Conservation (phyloP, 1,140 invertebrate genomes). For the Drosophila ercepeae region DNA sequence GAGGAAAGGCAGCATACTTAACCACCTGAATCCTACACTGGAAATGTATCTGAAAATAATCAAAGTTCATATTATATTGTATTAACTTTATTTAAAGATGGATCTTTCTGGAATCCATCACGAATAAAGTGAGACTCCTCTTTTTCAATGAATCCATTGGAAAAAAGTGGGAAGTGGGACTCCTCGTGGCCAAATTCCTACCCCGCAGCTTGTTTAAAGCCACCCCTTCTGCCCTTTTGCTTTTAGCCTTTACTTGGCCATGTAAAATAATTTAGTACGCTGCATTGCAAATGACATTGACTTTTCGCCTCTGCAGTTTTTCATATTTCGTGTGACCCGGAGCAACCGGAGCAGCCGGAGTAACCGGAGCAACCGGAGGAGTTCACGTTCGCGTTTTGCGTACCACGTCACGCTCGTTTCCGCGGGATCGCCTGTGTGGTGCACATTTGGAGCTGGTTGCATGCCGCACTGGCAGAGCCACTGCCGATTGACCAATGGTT, state of each 20-base stretch:
- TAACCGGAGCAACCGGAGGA: background rate
- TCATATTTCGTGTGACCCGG: constrained; percentile 44
- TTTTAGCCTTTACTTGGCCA: constrained; percentile 28
- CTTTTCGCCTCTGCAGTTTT: constrained; percentile 59
- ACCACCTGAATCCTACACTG: constrained; percentile 18
- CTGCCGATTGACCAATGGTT: constrained; percentile 72
- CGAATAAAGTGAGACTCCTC: too few relatives aligned
- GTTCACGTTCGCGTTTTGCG: constrained; percentile 26
- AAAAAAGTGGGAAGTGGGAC: constrained; percentile 9
- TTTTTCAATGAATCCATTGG: too few relatives aligned
- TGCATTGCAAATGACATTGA: constrained; percentile 70
- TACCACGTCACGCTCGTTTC: constrained; percentile 70
- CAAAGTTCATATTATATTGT: background rate
- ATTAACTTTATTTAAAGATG: too few relatives aligned
- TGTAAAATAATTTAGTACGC: constrained; percentile 66
- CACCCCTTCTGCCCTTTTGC: background rate
- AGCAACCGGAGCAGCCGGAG: background rate
- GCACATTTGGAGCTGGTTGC: constrained; percentile 69
- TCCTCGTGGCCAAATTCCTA: background rate
- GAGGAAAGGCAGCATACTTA: constrained; percentile 5
- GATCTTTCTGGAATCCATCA: too few relatives aligned
- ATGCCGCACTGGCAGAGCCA: constrained; percentile 43
- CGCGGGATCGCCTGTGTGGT: constrained; percentile 69
- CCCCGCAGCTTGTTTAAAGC: constrained; percentile 16
- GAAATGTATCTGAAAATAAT: background rate